A percentile compares a stretch with the other conserved stretches of the same genome.
Evolutionary conservation across 1,140 invertebrate genomes (phyloP).

Genomic region (Phocides pigmalion): DNA sequence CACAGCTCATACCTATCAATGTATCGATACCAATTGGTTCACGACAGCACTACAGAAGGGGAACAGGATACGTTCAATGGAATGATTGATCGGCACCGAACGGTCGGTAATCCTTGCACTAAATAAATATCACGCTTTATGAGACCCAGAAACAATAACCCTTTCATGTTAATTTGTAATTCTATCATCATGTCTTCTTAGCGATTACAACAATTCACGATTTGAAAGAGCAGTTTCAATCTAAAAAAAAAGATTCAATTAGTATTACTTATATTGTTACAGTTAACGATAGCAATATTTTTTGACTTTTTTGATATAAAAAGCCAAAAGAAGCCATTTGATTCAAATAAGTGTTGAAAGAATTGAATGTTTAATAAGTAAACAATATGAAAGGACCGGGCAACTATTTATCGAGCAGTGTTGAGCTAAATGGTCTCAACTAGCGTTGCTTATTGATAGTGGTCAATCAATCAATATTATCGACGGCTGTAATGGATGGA

Average conservation of each 20-base stretch:
- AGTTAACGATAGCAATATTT: background rate
- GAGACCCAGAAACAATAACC: constrained; percentile 37
- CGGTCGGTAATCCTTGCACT: constrained; percentile 80
- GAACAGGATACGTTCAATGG: constrained; percentile 83
- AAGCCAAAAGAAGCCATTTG: too few species aligned
- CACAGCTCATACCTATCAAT: constrained; percentile 36
- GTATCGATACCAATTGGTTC: constrained; percentile 36
- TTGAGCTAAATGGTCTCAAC: constrained; percentile 25
- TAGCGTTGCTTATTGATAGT: constrained; percentile 37
- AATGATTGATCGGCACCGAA: constrained; percentile 81
- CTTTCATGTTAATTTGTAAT: constrained; percentile 18
- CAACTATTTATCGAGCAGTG: background rate
- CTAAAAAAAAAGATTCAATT: too few species aligned
- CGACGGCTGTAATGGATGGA: constrained; percentile 35
- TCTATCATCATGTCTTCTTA: constrained; percentile 13
- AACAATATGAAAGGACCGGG: background rate
- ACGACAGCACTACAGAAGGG: constrained; percentile 58
- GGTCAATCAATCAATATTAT: constrained; percentile 61
- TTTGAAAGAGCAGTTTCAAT: background rate
- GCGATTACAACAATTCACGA: background rate
- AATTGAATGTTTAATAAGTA: constrained; percentile 4
- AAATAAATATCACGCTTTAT: constrained; percentile 78
- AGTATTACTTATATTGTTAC: too few species aligned
- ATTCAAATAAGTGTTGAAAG: background rate
- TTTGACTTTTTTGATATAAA: too few species aligned